Base-by-base conservation (phyloP, 2,888 invertebrate species). In the Stenolophus ochropezus region DNA sequence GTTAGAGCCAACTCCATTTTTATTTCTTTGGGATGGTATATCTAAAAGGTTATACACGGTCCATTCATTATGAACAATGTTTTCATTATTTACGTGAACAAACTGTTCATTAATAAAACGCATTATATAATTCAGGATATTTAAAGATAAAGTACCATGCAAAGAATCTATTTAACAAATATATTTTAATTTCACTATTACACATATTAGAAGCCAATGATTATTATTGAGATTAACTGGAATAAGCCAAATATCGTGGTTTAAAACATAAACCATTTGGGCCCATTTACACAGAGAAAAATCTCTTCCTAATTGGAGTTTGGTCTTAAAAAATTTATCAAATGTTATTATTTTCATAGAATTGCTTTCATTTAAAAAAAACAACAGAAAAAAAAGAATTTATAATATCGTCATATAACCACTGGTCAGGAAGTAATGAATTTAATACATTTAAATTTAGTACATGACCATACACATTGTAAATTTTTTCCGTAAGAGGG, bases 331-430 rank as follows among this genome's bases (percentile, higher is more conserved):
- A n/a, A n/a, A n/a, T n/a, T n/a, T n/a, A n/a, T n/a, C n/a, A n/a
- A n/a, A n/a, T n/a, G n/a, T n/a, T n/a, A n/a, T n/a, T n/a, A n/a
- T n/a, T n/a, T n/a, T n/a, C n/a, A n/a, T n/a, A n/a, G n/a, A n/a
- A n/a, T n/a, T n/a, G n/a, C n/a, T n/a, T n/a, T n/a, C n/a, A n/a
- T n/a, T n/a, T 20, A 73, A 11, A 21, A 42, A 20, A 73, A 8
- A 49, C 51, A 16, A 74, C n/a, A 14, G 74, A 49, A 8, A 74
- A 14, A 49, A 74, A 74, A n/a, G 74, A 51, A 23, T 74, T 74
- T 20, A 74, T 74, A 14, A 74, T 74, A 6, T 71, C 11, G 42
- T 47, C 71, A 25, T 71, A 18, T n/a, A 71, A 47, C 71, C 71
- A 71, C 4, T 71, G 18, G 0, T 42, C n/a, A 14, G 49, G 11